A percentile compares a stretch with the other conserved stretches of the same genome.
These are phyloP conservation scores for Drosophila mulleri DNA, from an alignment of 2,888 invertebrate species.

Conservation along the genomic window DNA sequence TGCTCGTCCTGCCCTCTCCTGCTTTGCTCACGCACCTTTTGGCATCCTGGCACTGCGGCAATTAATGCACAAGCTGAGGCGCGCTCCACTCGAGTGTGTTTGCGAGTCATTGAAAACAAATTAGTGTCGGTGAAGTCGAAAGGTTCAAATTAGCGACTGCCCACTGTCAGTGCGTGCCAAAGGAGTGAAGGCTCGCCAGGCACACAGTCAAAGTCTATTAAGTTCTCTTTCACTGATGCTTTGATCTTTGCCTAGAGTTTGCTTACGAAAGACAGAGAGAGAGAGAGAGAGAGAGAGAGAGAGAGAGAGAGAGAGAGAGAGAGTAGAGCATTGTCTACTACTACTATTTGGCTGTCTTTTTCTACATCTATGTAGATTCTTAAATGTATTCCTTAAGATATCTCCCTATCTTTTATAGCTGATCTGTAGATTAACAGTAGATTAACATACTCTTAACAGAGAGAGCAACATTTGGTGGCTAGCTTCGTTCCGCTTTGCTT, in stretches of 20 bases:
- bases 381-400: neutral
- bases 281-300: too few relatives aligned
- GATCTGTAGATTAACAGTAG: too few relatives aligned
- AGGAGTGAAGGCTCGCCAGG: neutral
- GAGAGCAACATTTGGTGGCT: neutral
- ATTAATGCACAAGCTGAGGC: conserved; percentile 30
- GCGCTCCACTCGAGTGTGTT: conserved; percentile 46
- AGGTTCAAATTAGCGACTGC: conserved; percentile 17
- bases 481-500: conserved; percentile 29
- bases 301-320: too few relatives aligned
- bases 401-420: neutral
- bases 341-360: too few relatives aligned
- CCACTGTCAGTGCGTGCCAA: conserved; percentile 7
- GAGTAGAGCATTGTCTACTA: too few relatives aligned
- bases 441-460: neutral
- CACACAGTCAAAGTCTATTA: neutral
- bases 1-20: conserved; percentile 20
- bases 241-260: neutral
- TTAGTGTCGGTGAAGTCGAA: conserved; percentile 68
- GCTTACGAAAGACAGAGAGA: neutral
- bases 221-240: neutral
- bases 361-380: neutral
- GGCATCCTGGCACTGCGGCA: conserved; percentile 28
- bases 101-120: conserved; percentile 65
- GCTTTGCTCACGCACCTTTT: conserved; percentile 64